A percentile compares a stretch with the other conserved stretches of the same genome.
phyloP scores from a whole-genome alignment of 2,888 invertebrate species.

The Pardosa pseudoannulata region DNA sequence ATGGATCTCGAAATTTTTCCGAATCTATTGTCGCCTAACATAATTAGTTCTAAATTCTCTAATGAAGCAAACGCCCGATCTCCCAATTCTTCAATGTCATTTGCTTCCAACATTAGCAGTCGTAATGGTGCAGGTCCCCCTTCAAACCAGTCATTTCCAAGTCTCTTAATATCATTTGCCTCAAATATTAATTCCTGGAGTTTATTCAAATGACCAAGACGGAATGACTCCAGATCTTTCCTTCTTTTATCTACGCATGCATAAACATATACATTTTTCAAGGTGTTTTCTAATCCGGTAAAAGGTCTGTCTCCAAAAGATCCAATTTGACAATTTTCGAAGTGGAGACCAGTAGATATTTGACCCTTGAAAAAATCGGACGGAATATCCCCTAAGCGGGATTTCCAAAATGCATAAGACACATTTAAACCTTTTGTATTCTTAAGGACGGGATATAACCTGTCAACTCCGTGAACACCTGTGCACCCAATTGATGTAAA shows the following conservation, averaged over 20 bases:
- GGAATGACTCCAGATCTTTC: conserved; percentile 47
- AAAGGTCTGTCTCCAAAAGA: conserved; percentile 56
- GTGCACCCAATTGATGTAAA: conserved; percentile 39
- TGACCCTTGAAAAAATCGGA: conserved; percentile 56
- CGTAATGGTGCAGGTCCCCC: conserved; percentile 36
- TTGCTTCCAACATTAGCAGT: conserved; percentile 41
- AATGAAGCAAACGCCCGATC: conserved; percentile 57
- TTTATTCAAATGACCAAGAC: conserved; percentile 46
- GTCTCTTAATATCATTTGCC: conserved; percentile 48
- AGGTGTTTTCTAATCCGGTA: conserved; percentile 36
- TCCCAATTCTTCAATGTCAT: conserved; percentile 62
- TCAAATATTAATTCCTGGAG: conserved; percentile 27
- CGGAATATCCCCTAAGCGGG: conserved; percentile 37
- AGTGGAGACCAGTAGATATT: conserved; percentile 34
- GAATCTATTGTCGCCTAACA: conserved; percentile 53
- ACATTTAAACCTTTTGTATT: conserved; percentile 40
- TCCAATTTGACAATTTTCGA: conserved; percentile 53
- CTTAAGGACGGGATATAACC: conserved; percentile 1
- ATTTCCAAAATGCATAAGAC: conserved; percentile 43
- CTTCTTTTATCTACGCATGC: conserved; percentile 55
- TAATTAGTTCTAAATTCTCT: conserved; percentile 39
- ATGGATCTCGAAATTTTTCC: conserved; percentile 52
- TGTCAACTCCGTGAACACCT: conserved; percentile 19
- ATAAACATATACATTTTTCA: conserved; percentile 42
- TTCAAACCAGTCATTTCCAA: conserved; percentile 61